phyloP scores from a whole-genome alignment of 2,797 vertebrate species.

The Lindbergichthys nudifrons region DNA sequence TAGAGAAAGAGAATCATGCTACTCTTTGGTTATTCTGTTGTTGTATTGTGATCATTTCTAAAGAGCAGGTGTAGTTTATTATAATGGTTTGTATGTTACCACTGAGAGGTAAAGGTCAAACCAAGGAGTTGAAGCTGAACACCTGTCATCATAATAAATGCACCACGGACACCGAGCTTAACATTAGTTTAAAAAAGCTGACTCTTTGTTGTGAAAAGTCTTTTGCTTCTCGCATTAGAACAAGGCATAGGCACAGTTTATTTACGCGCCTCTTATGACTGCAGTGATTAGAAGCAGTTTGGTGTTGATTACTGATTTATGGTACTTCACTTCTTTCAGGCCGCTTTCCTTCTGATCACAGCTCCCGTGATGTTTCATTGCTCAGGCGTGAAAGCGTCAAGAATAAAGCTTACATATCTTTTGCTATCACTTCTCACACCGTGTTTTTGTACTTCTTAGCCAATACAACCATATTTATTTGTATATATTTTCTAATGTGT shows the following conservation, averaged over 20 bases:
- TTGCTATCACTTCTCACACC: neutral
- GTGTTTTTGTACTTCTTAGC: neutral
- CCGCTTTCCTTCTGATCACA: constrained; percentile 20
- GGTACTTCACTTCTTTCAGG: constrained; percentile 9
- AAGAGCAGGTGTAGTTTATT: constrained; percentile 6
- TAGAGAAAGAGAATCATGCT: neutral
- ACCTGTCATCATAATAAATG: constrained; percentile 15
- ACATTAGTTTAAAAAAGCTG: no score
- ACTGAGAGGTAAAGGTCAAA: constrained; percentile 17
- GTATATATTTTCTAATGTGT: neutral
- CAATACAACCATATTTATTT: neutral
- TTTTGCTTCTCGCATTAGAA: neutral
- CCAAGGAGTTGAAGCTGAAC: constrained; percentile 24
- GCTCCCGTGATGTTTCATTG: neutral
- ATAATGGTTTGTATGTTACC: neutral
- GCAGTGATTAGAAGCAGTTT: constrained; percentile 12
- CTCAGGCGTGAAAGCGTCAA: neutral
- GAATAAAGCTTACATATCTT: neutral
- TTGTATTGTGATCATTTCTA: neutral
- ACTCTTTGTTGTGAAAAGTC: no score
- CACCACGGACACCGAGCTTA: neutral
- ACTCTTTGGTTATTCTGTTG: neutral
- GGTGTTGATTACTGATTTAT: constrained; percentile 40
- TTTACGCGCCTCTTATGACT: constrained; percentile 18
- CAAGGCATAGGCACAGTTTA: neutral